Conservation (phyloP, 2,888 invertebrate genomes). For the Terebella lapidaria region DNA sequence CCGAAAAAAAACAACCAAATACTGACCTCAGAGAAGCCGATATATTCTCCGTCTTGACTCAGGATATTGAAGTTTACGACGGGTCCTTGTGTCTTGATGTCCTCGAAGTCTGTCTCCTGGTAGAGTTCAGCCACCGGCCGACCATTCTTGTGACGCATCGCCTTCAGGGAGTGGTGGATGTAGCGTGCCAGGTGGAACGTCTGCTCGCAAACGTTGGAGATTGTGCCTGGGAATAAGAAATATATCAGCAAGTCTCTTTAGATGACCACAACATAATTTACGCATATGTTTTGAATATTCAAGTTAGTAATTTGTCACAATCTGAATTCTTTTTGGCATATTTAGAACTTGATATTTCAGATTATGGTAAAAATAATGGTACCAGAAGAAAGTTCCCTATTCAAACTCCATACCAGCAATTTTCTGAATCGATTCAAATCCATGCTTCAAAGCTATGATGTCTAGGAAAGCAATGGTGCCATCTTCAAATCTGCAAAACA, state of each 20-base stretch:
- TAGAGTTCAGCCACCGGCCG: conserved; percentile 68
- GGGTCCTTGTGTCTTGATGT: conserved; percentile 69
- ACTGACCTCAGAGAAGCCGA: conserved; percentile 91
- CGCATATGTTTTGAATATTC: no score
- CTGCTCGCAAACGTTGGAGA: conserved; percentile 60
- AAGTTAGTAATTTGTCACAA: no score
- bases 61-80: conserved; percentile 84
- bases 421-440: conserved; percentile 70
- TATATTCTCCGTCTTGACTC: conserved; percentile 69
- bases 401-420: conserved; percentile 64
- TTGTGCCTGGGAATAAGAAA: conserved; percentile 34
- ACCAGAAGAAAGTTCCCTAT: no score
- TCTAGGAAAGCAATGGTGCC: conserved; percentile 85
- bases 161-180: conserved; percentile 63
- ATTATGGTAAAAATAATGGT: no score
- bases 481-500: conserved; percentile 76
- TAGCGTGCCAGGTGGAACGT: conserved; percentile 69
- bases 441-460: conserved; percentile 75
- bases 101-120: conserved; percentile 54
- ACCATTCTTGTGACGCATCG: conserved; percentile 67
- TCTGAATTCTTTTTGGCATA: no score
- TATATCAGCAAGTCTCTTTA: no score
- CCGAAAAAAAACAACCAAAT: no score
- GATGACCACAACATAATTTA: no score
- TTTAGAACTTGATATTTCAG: no score